Evolutionary conservation across 2,797 vertebrate species (phyloP).

Genomic region (Etheostoma nigrum): DNA sequence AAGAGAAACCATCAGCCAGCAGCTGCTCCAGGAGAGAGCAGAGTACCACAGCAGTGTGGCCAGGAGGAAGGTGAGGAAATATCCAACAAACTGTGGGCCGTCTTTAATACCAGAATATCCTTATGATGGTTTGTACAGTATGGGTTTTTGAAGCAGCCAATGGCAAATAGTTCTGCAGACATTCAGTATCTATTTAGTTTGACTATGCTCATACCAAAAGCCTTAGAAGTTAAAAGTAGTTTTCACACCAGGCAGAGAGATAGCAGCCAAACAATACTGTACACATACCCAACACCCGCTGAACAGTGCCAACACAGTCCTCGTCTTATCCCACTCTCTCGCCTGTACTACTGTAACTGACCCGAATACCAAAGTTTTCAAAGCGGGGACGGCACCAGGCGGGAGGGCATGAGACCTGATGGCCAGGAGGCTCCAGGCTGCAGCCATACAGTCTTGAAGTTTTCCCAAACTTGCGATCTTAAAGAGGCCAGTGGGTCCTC

Average conservation of each 20-base stretch:
- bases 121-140: neutral
- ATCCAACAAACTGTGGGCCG: neutral
- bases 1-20: constrained; percentile 89
- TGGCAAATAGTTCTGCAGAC: neutral
- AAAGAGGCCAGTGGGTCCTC: too few relatives aligned
- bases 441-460: too few relatives aligned
- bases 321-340: too few relatives aligned
- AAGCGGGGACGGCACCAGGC: too few relatives aligned
- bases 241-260: constrained; percentile 5
- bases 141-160: neutral
- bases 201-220: neutral
- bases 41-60: constrained; percentile 88
- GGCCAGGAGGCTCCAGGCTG: too few relatives aligned
- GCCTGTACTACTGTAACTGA: too few relatives aligned
- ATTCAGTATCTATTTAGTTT: too few relatives aligned
- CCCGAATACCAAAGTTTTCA: too few relatives aligned
- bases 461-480: too few relatives aligned
- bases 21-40: constrained; percentile 89
- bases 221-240: neutral
- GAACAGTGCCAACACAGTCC: too few relatives aligned
- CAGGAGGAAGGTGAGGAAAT: constrained; percentile 88
- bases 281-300: too few relatives aligned
- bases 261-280: neutral
- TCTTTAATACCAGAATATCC: neutral
- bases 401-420: too few relatives aligned